These are phyloP conservation scores for Salvelinus alpinus DNA, from an alignment of 2,113 vertebrate species.

Conservation along the genomic window DNA sequence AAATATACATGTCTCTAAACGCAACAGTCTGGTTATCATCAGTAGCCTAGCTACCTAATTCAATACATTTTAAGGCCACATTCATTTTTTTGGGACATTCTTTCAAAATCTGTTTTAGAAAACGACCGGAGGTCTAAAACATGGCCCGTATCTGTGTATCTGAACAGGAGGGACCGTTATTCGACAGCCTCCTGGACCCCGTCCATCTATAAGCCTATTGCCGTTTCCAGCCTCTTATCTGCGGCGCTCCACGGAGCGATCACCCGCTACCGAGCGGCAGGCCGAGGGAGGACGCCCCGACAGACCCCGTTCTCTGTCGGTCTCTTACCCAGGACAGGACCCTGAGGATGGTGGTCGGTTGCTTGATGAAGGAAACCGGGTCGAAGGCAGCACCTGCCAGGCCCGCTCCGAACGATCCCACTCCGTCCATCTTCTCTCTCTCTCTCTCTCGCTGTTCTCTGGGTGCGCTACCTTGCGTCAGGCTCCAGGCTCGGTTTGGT, in stretches of 20 bases:
- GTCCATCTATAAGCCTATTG: slow-evolving; percentile 13
- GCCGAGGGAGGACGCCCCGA: slow-evolving; percentile 26
- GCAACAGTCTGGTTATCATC: neutral
- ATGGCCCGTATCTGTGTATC: neutral
- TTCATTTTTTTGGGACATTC: neutral
- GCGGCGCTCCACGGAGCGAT: slow-evolving; percentile 50
- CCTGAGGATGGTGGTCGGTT: slow-evolving; percentile 91
- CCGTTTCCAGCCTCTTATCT: slow-evolving; percentile 35
- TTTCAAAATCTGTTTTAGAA: neutral
- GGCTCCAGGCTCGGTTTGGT: slow-evolving; percentile 58
- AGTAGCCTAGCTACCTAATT: neutral
- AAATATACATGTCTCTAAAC: neutral
- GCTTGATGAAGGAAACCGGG: slow-evolving; percentile 83
- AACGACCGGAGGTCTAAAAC: neutral
- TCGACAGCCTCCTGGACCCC: neutral
- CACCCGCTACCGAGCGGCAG: slow-evolving; percentile 5
- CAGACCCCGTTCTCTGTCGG: neutral
- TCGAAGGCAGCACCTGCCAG: slow-evolving; percentile 83
- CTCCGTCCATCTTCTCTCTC: slow-evolving; percentile 85
- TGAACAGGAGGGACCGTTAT: neutral
- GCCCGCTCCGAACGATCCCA: slow-evolving; percentile 91
- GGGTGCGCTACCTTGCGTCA: slow-evolving; percentile 50
- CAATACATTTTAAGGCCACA: neutral
- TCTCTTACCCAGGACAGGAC: slow-evolving; percentile 86
- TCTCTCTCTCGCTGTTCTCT: slow-evolving; percentile 26